Evolutionary conservation across 2,113 vertebrate species (phyloP).

Genomic region (Nothocercus julius): DNA sequence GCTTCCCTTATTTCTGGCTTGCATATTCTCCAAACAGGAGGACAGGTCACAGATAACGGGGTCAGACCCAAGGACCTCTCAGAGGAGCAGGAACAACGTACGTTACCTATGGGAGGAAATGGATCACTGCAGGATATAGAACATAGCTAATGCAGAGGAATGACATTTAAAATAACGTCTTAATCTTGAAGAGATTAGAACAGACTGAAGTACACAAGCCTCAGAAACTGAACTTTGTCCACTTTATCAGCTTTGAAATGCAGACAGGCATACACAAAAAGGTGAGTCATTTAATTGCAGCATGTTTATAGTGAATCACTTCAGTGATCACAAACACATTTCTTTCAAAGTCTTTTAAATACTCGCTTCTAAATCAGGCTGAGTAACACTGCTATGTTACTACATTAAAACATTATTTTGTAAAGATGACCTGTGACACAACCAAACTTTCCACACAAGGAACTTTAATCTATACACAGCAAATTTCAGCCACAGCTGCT

Average conservation of each 20-base stretch:
- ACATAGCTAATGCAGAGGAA: background rate
- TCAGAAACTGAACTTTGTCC: slow-evolving; percentile 17
- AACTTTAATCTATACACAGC: background rate
- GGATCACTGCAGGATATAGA: background rate
- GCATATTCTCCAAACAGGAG: background rate
- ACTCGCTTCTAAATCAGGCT: background rate
- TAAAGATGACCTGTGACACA: background rate
- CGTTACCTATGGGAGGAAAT: background rate
- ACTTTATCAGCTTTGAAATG: slow-evolving; percentile 33
- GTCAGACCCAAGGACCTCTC: background rate
- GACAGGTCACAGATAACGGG: background rate
- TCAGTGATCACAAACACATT: background rate
- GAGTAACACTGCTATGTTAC: background rate
- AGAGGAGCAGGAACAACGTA: background rate
- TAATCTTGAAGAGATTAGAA: background rate
- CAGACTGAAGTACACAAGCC: background rate
- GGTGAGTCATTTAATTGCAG: background rate
- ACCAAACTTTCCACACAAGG: background rate
- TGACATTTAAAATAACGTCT: background rate
- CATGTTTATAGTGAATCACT: background rate
- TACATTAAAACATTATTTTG: background rate
- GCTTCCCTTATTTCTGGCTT: background rate
- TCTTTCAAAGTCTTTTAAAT: background rate
- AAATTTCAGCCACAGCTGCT: background rate
- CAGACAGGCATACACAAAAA: background rate